Percentiles rank a stretch among this genome's conserved stretches.
Conservation (phyloP, 2,888 invertebrate genomes). For the Hofmannophila pseudospretella region DNA sequence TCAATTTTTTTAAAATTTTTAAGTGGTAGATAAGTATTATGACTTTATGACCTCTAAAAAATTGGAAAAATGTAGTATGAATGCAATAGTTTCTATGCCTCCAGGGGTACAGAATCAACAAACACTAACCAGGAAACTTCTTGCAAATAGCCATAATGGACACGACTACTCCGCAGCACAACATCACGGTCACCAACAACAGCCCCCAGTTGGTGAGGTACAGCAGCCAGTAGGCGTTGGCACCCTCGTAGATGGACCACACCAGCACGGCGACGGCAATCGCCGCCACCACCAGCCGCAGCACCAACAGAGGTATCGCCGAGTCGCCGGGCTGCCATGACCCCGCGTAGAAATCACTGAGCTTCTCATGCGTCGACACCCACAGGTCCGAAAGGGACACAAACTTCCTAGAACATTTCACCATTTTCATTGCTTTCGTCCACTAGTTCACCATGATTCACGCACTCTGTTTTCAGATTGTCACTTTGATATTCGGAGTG, state of each 20-base stretch:
- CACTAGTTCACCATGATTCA: background rate
- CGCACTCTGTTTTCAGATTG: background rate
- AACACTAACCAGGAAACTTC: slow-evolving; percentile 39
- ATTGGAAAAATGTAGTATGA: too few relatives aligned
- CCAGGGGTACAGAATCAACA: too few relatives aligned
- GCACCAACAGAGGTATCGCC: slow-evolving; percentile 47
- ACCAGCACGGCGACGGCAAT: slow-evolving; percentile 40
- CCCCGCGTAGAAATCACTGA: slow-evolving; percentile 60
- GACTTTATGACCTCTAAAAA: too few relatives aligned
- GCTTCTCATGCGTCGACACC: slow-evolving; percentile 52
- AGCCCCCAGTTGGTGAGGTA: slow-evolving; percentile 70
- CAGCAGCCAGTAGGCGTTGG: slow-evolving; percentile 44
- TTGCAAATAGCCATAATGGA: slow-evolving; percentile 37
- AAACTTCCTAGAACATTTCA: slow-evolving; percentile 57
- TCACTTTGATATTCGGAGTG: background rate
- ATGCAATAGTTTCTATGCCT: too few relatives aligned
- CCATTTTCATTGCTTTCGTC: slow-evolving; percentile 42
- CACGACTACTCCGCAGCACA: slow-evolving; percentile 41
- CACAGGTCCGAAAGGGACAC: slow-evolving; percentile 49
- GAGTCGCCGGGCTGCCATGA: slow-evolving; percentile 68
- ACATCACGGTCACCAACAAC: slow-evolving; percentile 38
- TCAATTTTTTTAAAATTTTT: too few relatives aligned
- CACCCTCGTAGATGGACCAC: slow-evolving; percentile 45
- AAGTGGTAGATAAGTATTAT: too few relatives aligned
- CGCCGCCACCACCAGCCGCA: slow-evolving; percentile 39